Evolutionary conservation across 2,888 invertebrate genomes (phyloP), one percentile per base, ranked within the genome.

Genomic region (Scaptomyza tumidula): DNA sequence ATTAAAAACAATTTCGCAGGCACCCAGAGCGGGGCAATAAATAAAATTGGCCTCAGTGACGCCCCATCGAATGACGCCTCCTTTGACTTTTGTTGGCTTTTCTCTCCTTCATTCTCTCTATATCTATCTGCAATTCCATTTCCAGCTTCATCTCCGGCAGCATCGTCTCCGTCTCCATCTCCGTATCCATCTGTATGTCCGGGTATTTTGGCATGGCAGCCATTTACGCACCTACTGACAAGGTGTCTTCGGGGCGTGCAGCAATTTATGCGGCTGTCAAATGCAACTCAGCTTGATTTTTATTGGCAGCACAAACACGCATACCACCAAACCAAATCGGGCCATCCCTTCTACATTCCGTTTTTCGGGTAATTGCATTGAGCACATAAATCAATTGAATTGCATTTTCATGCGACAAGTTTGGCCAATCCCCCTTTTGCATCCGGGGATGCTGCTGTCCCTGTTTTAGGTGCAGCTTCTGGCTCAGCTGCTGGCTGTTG

Each of bases 261-360:
- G 80, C 88, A 83, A 87, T 87, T 83, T 87, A 83, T 87, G 83
- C 83, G 81, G 87, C 85, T 88, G 86, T 86, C 88, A 86, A 88
- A 75, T 72, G 84, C 86, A 86, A 78, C 70, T 69, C 74, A 65
- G 72, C 61, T 72, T 72, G 87, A 88, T 86, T 85, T 86, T 86
- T 86, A 84, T 86, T 84, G 77, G 81, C 87, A 83, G 59, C 81
- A 66, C 81, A 66, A 78, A 67, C 88, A 84, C 79, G 86, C 83
- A 77, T 56, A 57, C 50, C 59, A 39, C 14, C 14, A 14, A 6
- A 5, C 14, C 39, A 7, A 14, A 5, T 14, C 39, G 1, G 3
- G 0, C 14, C 39, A n/a, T 35, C 35, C 9, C 7, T 3, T 24
- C 7, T 6, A 4, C 37, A 2, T 49, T 50, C 13, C 43, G 61